Evolutionary conservation across 2,888 invertebrate genomes (phyloP), one percentile per base, ranked within the genome.

Genomic region (Chirona hameri): DNA sequence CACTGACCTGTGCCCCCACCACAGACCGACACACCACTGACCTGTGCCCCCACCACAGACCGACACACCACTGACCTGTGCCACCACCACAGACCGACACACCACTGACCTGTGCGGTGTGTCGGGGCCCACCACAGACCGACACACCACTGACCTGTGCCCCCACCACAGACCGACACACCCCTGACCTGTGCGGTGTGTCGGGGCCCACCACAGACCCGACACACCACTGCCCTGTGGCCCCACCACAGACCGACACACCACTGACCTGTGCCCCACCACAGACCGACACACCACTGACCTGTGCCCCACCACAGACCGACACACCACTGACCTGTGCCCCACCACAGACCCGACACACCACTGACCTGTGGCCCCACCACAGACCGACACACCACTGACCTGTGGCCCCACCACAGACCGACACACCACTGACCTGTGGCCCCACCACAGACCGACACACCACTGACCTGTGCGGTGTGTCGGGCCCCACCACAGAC

Each of bases 131-230:
- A 24, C 60, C 9, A 7, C 60, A 60, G n/a, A 24, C 39, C 39
- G 21, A 9, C n/a, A n/a, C 60, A 18, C 60, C 52, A 52, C 52
- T 12, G 52, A 52, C 12, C 52, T 2, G 52, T 52, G 52, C 1
- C 7, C 48, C 48, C 48, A 48, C 48, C 24, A 18, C 60, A 21
- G 39, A 39, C 60, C 21, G 9, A 60, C 1, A 14, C 21, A 60
- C n/a, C 10, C 57, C 82, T 81, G 81, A 86, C 86, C 86, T 10
- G 86, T 85, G n/a, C n/a, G n/a, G n/a, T n/a, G n/a, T n/a, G n/a
- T n/a, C n/a, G n/a, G n/a, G n/a, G 4, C 24, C 24, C 60, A 24
- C 60, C 9, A 7, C 60, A 60, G n/a, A 24, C n/a, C 39, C 39
- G 21, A 9, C n/a, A n/a, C 60, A 18, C 60, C 52, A 52, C 52